phyloP scores from a whole-genome alignment of 2,888 invertebrate species.

The Escarpia spicata region DNA sequence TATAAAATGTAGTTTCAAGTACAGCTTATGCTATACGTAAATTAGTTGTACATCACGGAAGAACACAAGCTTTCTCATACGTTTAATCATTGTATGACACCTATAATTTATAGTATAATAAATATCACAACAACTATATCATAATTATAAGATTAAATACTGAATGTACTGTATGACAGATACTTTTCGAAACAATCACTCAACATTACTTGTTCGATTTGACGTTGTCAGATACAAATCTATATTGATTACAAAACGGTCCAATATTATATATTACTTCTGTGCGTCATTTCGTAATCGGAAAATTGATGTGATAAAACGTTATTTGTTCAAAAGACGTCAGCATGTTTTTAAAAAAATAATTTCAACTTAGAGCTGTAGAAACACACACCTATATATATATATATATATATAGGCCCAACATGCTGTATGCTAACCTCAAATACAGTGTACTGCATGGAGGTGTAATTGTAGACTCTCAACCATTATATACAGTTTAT shows the following conservation, averaged over 20 bases:
- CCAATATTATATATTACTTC: neutral
- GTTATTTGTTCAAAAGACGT: neutral
- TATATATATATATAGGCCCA: too few species aligned
- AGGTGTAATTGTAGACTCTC: too few species aligned
- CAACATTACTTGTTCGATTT: too few species aligned
- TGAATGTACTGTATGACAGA: neutral
- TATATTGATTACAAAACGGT: neutral
- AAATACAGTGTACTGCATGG: too few species aligned
- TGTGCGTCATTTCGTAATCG: neutral
- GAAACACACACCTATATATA: neutral
- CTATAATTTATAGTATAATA: too few species aligned
- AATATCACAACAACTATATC: neutral
- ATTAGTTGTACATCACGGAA: neutral
- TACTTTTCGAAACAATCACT: neutral
- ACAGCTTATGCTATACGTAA: neutral
- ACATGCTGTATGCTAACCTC: too few species aligned
- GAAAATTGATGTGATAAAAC: neutral
- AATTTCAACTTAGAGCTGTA: neutral
- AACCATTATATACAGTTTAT: too few species aligned
- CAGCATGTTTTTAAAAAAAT: neutral
- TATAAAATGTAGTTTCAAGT: neutral
- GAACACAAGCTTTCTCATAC: neutral
- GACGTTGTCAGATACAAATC: neutral
- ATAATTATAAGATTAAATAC: neutral
- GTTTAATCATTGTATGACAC: too few species aligned